These are phyloP conservation scores for Parnassius glacialis DNA, from an alignment of 2,888 invertebrate genomes.

Conservation along the genomic window DNA sequence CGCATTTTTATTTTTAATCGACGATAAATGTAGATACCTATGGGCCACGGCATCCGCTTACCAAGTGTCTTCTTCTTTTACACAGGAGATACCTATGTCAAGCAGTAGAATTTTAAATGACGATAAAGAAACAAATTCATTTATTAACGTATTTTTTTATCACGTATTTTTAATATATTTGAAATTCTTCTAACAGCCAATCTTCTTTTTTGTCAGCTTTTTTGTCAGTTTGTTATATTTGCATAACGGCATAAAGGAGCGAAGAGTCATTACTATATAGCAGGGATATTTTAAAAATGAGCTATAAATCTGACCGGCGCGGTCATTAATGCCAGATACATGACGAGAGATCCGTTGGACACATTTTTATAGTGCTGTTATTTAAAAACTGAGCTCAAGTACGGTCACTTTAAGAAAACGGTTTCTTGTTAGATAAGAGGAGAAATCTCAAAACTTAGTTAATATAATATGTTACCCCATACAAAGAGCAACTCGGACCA, in stretches of 20 bases:
- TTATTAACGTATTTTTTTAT: too few relatives aligned
- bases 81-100: too few relatives aligned
- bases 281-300: conserved; percentile 37
- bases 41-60: too few relatives aligned
- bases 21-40: too few relatives aligned
- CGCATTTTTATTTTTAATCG: too few relatives aligned
- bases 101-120: too few relatives aligned
- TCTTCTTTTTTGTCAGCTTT: background rate
- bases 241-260: conserved; percentile 12
- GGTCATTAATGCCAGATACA: conserved; percentile 63
- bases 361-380: conserved; percentile 58
- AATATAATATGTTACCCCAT: too few relatives aligned
- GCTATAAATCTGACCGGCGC: conserved; percentile 50
- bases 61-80: too few relatives aligned
- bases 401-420: conserved; percentile 37
- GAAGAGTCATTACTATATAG: conserved; percentile 19
- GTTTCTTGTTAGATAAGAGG: conserved; percentile 6
- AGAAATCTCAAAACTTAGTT: background rate
- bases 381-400: conserved; percentile 50
- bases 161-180: too few relatives aligned
- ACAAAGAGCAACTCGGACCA: too few relatives aligned
- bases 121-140: too few relatives aligned
- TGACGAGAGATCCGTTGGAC: conserved; percentile 57
- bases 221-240: background rate
- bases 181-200: too few relatives aligned